Conservation (phyloP, 2,888 invertebrate genomes). For the Rhamphomyia laevipes region DNA sequence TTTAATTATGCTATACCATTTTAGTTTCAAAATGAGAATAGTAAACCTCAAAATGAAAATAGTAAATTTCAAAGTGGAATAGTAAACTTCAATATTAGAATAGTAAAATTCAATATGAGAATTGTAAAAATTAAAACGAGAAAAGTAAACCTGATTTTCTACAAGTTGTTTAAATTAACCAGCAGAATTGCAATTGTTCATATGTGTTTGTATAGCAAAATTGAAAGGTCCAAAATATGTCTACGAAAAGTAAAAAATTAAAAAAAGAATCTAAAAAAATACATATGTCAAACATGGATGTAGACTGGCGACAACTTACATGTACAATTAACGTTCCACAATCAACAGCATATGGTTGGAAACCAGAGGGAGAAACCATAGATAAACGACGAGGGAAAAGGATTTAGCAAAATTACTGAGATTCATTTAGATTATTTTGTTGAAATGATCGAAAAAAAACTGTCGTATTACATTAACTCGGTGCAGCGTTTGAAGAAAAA, state of each 20-base stretch:
- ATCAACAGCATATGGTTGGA: slow-evolving; percentile 1
- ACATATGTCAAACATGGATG: not conserved
- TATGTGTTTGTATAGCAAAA: not conserved
- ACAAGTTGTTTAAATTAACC: not conserved
- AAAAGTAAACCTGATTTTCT: not conserved
- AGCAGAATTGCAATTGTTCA: not conserved
- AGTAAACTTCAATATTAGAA: no score
- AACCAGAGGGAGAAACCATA: not conserved
- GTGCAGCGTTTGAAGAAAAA: no score
- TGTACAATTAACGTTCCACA: not conserved
- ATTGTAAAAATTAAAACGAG: not conserved
- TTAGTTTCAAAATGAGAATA: not conserved
- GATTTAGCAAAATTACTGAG: no score
- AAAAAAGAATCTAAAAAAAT: not conserved
- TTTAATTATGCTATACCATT: no score
- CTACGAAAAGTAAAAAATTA: not conserved
- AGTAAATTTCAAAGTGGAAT: not conserved
- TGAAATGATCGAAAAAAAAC: no score
- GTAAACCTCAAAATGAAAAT: not conserved
- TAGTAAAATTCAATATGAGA: no score
- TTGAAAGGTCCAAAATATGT: not conserved
- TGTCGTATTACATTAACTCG: no score
- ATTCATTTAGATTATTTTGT: not conserved
- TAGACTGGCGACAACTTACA: not conserved
- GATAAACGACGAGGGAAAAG: not conserved